Base-by-base conservation (phyloP, 2,113 vertebrate species). In the Takifugu bimaculatus region DNA sequence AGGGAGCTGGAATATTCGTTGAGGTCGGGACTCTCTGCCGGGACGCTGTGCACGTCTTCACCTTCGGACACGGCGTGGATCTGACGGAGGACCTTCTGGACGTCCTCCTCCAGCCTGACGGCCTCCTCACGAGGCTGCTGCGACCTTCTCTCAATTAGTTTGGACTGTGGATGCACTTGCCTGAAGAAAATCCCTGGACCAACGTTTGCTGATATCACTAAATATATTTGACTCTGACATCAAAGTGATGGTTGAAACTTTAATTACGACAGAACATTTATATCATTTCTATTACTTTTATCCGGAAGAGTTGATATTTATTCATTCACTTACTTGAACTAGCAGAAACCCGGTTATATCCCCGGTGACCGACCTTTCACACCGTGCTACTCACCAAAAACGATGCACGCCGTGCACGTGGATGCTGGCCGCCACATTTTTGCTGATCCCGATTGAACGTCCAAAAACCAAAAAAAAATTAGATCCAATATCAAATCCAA, bases 351-450 rank as follows among this genome's bases (percentile, higher is more conserved):
- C 20, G 20, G 20, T 11, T 11, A 9, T 2, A 39, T 39, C 11
- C 29, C 29, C 5, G 29, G 29, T 5, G 29, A 29, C 29, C 29
- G 29, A 4, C 1, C 9, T 35, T 35, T 6, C 5, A 35, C 9
- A 35, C 32, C 32, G 5, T 7, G 32, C 20, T 50, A 85, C 90
- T 89, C 62, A 92, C 91, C 88, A 6, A 88, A 61, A 7, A 88
- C 47, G 69, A 85, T 64, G 79, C 74, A 69, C 26, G 85, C 26
- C 20, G 20, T 20, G 20, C 1, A 6, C 9, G 6, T 11, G 52
- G 66, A 45, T 43, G 59, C 26, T 14, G 76, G 39, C 4, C 50
- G 59, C 69, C 76, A 57, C 89, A 90, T 89, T 70, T 64, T 63
- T 39, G 35, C 4, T 39, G 35, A 39, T 39, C 44, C 44, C 3